Evolutionary conservation across 2,113 vertebrate genomes (phyloP).

Genomic region (Eulemur macaco): DNA sequence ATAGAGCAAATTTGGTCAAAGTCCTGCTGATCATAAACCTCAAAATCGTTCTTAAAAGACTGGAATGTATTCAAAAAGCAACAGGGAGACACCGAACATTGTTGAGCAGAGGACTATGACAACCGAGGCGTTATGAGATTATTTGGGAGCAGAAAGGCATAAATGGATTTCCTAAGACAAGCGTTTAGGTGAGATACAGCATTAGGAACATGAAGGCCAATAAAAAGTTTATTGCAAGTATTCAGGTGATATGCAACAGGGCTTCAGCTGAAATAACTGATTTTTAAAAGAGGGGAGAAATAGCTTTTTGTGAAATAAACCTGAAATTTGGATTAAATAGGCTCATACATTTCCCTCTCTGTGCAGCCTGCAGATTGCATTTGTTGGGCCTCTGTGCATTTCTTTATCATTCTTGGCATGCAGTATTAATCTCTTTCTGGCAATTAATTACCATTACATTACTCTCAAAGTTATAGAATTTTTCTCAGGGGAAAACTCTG

Average conservation of each 20-base stretch:
- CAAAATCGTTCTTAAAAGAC: not conserved
- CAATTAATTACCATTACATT: conserved; percentile 81
- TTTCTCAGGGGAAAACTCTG: conserved; percentile 72
- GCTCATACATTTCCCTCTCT: not conserved
- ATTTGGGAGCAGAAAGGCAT: not conserved
- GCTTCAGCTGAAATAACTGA: not conserved
- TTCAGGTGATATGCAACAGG: not conserved
- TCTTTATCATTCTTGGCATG: conserved; percentile 67
- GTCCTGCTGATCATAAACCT: not conserved
- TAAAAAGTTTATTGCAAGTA: not conserved
- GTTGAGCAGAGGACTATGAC: not conserved
- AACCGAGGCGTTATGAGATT: not conserved
- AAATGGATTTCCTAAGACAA: not conserved
- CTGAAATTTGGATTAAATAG: not conserved
- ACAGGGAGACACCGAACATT: not conserved
- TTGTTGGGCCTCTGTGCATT: not conserved
- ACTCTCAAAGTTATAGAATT: conserved; percentile 69
- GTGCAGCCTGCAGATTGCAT: not conserved
- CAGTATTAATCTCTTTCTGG: conserved; percentile 70
- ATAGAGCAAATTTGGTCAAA: not conserved
- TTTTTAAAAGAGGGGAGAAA: not conserved
- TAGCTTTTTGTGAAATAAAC: not conserved
- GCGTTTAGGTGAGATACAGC: not conserved
- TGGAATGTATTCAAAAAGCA: not conserved
- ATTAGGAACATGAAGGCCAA: not conserved